Evolutionary conservation across 2,113 vertebrate species (phyloP).

Genomic region (Merops nubicus): DNA sequence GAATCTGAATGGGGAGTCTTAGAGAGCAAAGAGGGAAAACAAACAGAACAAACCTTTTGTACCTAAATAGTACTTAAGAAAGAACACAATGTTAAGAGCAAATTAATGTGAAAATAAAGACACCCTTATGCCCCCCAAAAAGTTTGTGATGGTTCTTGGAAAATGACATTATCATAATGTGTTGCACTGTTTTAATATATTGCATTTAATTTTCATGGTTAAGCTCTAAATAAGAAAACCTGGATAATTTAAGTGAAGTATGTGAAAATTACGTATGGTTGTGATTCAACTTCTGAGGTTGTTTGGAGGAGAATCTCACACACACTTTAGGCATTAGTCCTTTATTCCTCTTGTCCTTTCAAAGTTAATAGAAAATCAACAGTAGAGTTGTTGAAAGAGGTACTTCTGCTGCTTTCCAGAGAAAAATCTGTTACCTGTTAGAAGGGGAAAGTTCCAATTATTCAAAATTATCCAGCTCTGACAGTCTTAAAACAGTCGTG

Average conservation of each 20-base stretch:
- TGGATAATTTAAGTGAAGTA: neutral
- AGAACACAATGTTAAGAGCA: neutral
- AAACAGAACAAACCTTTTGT: neutral
- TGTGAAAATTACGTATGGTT: neutral
- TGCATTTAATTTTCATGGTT: neutral
- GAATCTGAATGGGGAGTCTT: neutral
- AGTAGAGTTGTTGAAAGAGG: neutral
- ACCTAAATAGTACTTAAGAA: neutral
- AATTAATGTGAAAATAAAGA: neutral
- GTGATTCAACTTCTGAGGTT: neutral
- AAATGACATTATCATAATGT: neutral
- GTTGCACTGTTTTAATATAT: neutral
- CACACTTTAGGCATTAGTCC: neutral
- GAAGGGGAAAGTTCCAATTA: neutral
- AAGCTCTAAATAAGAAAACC: neutral
- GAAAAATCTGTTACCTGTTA: neutral
- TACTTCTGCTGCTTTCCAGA: neutral
- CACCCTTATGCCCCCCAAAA: accelerated
- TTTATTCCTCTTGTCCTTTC: neutral
- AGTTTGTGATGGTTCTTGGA: neutral
- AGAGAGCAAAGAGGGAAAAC: neutral
- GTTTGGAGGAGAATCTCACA: neutral
- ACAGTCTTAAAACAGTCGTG: accelerated
- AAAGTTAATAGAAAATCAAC: neutral
- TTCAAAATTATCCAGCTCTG: neutral